Conservation (phyloP, 2,797 vertebrate species). For the Graptemys geographica region DNA sequence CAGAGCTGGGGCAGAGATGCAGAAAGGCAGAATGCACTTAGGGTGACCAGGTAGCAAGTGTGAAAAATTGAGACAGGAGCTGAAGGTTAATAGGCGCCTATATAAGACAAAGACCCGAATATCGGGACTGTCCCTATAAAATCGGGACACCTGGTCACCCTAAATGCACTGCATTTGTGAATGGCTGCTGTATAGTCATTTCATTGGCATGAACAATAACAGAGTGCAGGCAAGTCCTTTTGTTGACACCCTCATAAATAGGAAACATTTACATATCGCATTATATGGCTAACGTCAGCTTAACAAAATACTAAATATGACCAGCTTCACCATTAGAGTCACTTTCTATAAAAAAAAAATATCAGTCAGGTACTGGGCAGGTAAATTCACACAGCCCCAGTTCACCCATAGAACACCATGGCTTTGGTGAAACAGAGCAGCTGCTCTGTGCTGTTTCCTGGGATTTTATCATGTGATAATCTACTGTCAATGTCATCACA, state of each 20-base stretch:
- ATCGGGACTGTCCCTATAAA: too few relatives aligned
- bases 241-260: background rate
- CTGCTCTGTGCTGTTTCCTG: background rate
- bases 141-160: too few relatives aligned
- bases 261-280: background rate
- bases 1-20: background rate
- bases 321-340: background rate
- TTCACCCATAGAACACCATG: accelerated
- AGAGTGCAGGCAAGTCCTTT: accelerated
- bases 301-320: background rate
- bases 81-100: too few relatives aligned
- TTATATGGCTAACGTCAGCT: background rate
- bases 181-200: background rate
- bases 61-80: too few relatives aligned
- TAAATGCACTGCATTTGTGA: background rate
- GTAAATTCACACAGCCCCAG: accelerated
- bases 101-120: too few relatives aligned
- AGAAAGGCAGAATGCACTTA: background rate
- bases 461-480: background rate
- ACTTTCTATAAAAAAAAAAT: background rate
- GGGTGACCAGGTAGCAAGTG: too few relatives aligned
- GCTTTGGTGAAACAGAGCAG: background rate
- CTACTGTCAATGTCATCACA: background rate
- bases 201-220: background rate
- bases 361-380: background rate